Evolutionary conservation across 2,888 invertebrate genomes (phyloP).

Genomic region (Andricus quercusramuli): DNA sequence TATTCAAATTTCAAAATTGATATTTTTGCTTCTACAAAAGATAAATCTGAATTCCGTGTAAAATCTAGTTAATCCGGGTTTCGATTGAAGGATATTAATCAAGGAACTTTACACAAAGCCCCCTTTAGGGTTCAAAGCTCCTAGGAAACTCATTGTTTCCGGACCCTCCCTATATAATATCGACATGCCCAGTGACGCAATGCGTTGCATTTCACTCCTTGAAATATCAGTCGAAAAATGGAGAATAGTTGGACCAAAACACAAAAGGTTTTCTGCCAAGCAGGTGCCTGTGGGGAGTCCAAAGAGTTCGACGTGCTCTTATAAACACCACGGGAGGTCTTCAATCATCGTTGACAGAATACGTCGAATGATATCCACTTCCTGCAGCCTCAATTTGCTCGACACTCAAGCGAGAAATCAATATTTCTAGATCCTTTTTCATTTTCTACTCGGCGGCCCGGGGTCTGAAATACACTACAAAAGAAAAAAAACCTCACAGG

Average conservation of each 20-base stretch:
- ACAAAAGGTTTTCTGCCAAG: conserved; percentile 35
- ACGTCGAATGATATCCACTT: conserved; percentile 37
- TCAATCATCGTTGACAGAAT: conserved; percentile 48
- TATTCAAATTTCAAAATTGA: too few species aligned
- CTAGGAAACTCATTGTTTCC: conserved; percentile 4
- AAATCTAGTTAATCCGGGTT: conserved; percentile 10
- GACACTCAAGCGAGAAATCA: not conserved
- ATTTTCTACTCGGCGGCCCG: too few species aligned
- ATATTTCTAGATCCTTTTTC: too few species aligned
- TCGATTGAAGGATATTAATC: conserved; percentile 24
- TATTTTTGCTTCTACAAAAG: not conserved
- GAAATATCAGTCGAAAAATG: conserved; percentile 18
- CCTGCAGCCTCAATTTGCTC: conserved; percentile 6
- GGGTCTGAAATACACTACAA: too few species aligned
- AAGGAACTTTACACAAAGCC: conserved; percentile 25
- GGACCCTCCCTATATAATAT: conserved; percentile 33
- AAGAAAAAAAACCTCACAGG: not conserved
- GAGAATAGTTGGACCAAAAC: not conserved
- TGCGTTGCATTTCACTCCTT: conserved; percentile 26
- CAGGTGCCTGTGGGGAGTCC: conserved; percentile 55
- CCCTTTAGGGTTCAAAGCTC: not conserved
- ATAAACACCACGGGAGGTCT: conserved; percentile 53
- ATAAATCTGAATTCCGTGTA: not conserved
- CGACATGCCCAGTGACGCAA: conserved; percentile 36
- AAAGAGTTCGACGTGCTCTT: conserved; percentile 50